Conservation (phyloP, 2,113 vertebrate genomes). For the Chaetodon auriga region DNA sequence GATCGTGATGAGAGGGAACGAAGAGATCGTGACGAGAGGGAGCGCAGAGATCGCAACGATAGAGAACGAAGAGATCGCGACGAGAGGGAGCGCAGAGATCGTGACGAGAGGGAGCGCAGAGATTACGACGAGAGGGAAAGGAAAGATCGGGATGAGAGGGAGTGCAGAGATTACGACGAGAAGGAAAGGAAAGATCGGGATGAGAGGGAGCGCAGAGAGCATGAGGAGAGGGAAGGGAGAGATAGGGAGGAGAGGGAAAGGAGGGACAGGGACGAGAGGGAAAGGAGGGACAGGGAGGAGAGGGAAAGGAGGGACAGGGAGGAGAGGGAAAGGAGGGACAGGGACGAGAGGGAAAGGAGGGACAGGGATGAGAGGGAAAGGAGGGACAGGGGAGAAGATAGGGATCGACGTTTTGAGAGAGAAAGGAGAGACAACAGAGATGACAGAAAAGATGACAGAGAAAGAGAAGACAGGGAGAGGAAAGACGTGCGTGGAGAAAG, state of each 20-base stretch:
- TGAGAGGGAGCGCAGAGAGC: constrained; percentile 16
- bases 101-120: no score
- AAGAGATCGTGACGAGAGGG: constrained; percentile 32
- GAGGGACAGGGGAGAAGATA: constrained; percentile 4
- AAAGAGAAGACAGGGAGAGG: constrained; percentile 31
- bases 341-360: constrained; percentile 9
- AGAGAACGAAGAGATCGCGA: not conserved
- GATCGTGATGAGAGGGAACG: constrained; percentile 50
- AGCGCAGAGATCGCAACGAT: constrained; percentile 35
- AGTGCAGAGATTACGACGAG: constrained; percentile 8
- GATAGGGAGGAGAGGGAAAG: constrained; percentile 48
- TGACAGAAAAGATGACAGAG: constrained; percentile 4
- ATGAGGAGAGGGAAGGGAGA: constrained; percentile 26
- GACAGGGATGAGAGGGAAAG: not conserved
- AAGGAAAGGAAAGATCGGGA: constrained; percentile 32
- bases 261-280: constrained; percentile 32
- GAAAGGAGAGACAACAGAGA: constrained; percentile 40
- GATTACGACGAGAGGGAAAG: constrained; percentile 5
- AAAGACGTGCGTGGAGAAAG: constrained; percentile 16
- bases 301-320: constrained; percentile 42
- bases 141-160: no score
- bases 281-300: constrained; percentile 34
- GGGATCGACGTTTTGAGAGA: constrained; percentile 8
- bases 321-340: constrained; percentile 31
- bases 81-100: constrained; percentile 3